Conservation (phyloP, 2,797 vertebrate genomes). For the Centroberyx gerrardi region DNA sequence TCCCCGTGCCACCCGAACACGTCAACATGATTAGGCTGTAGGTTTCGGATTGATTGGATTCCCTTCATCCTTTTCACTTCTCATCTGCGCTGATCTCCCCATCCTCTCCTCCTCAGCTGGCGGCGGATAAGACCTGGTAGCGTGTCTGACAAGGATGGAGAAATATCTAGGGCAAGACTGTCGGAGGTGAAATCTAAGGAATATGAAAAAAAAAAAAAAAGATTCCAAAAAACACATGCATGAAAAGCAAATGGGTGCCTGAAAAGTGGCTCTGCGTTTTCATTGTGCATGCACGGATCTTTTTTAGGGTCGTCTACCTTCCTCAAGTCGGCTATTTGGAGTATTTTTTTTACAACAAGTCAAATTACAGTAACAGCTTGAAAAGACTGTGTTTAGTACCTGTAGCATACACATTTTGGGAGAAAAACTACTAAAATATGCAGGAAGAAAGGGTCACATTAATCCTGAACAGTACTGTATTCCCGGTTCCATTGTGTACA, state of each 20-base stretch:
- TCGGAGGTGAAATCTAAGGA: constrained; percentile 66
- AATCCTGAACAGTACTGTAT: no score
- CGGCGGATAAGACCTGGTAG: constrained; percentile 59
- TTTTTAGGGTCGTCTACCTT: neutral
- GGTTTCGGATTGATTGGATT: constrained; percentile 69
- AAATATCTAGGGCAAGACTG: constrained; percentile 73
- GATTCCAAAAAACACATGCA: neutral
- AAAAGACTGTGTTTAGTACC: no score
- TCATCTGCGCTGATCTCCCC: constrained; percentile 71
- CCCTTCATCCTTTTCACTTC: constrained; percentile 77
- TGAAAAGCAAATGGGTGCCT: constrained; percentile 27
- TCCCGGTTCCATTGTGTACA: no score
- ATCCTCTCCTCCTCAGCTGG: constrained; percentile 76
- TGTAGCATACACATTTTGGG: no score
- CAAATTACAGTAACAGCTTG: no score
- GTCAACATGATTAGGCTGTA: constrained; percentile 76
- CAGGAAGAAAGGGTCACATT: no score
- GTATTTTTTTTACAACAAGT: no score
- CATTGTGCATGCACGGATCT: neutral
- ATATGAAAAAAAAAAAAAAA: neutral
- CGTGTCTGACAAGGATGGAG: constrained; percentile 66
- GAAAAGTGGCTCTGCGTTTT: constrained; percentile 18
- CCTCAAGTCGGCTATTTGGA: neutral
- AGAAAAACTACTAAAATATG: no score
- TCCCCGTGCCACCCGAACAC: constrained; percentile 52